phyloP scores from a whole-genome alignment of 53 echinoderm and acorn worm genomes.

The Glandiceps talaboti region DNA sequence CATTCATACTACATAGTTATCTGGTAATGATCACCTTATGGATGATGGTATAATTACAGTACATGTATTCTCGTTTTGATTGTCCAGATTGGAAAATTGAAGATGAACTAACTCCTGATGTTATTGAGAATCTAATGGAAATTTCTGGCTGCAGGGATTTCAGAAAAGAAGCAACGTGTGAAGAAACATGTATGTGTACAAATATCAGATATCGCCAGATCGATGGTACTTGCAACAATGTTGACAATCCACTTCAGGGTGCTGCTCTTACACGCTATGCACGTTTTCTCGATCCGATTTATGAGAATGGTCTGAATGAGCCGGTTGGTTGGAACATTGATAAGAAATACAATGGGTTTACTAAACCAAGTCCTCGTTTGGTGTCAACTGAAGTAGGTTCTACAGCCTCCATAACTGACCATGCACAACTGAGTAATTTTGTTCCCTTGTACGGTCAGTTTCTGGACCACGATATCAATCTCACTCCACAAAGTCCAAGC shows the following conservation, averaged over 20 bases:
- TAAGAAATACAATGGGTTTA: background rate
- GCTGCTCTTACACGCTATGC: background rate
- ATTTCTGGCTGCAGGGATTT: conserved; percentile 72
- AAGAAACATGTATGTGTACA: too few relatives aligned
- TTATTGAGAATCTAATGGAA: background rate
- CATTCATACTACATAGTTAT: too few relatives aligned
- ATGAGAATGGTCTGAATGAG: conserved; percentile 9
- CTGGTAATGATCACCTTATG: too few relatives aligned
- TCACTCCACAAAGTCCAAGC: background rate
- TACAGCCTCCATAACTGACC: background rate
- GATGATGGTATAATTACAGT: background rate
- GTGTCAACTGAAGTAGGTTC: background rate
- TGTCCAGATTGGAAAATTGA: background rate
- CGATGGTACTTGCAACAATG: background rate
- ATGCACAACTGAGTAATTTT: background rate
- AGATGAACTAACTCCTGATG: background rate
- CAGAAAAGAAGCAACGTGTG: too few relatives aligned
- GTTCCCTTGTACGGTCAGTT: background rate
- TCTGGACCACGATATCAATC: background rate
- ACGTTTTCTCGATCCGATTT: conserved; percentile 1
- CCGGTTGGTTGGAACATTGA: background rate
- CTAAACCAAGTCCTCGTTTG: background rate
- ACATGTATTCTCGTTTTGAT: background rate
- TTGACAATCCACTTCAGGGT: background rate
- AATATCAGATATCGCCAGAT: conserved; percentile 2